These are phyloP conservation scores for Agrochola lychnidis DNA, from an alignment of 2,888 invertebrate species.

Conservation along the genomic window DNA sequence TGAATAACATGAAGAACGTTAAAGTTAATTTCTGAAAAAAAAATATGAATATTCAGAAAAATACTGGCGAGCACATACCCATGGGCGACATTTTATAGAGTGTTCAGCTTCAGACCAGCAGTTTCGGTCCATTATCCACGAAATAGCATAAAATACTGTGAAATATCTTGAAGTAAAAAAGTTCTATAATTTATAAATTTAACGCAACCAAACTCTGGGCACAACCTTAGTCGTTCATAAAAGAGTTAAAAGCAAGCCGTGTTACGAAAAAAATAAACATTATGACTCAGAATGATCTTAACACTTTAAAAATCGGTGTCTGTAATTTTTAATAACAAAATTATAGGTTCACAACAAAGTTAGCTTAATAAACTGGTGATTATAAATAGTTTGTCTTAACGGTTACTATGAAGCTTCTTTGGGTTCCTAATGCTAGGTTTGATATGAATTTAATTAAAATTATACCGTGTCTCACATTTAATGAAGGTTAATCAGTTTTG, in stretches of 20 bases:
- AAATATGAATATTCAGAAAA: too few species aligned
- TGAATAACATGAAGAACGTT: too few species aligned
- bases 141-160: neutral
- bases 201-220: slow-evolving; percentile 26
- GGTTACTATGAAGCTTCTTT: slow-evolving; percentile 41
- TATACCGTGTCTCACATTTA: slow-evolving; percentile 35
- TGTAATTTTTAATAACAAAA: slow-evolving; percentile 77
- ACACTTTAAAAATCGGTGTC: slow-evolving; percentile 75
- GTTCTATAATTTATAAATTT: neutral
- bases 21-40: too few species aligned
- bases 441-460: slow-evolving; percentile 61
- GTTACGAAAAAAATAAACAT: slow-evolving; percentile 72
- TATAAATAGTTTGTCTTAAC: slow-evolving; percentile 52
- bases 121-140: neutral
- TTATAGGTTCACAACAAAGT: slow-evolving; percentile 68
- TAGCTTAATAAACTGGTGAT: slow-evolving; percentile 57
- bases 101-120: too few species aligned
- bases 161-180: neutral
- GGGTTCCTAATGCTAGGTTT: slow-evolving; percentile 51
- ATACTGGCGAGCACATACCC: too few species aligned
- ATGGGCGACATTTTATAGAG: too few species aligned
- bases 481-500: slow-evolving; percentile 49
- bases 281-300: slow-evolving; percentile 69
- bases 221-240: slow-evolving; percentile 43
- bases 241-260: slow-evolving; percentile 64